Evolutionary conservation across 2,888 invertebrate genomes (phyloP), one percentile per base, ranked within the genome.

Genomic region (Cosmia trapezina): DNA sequence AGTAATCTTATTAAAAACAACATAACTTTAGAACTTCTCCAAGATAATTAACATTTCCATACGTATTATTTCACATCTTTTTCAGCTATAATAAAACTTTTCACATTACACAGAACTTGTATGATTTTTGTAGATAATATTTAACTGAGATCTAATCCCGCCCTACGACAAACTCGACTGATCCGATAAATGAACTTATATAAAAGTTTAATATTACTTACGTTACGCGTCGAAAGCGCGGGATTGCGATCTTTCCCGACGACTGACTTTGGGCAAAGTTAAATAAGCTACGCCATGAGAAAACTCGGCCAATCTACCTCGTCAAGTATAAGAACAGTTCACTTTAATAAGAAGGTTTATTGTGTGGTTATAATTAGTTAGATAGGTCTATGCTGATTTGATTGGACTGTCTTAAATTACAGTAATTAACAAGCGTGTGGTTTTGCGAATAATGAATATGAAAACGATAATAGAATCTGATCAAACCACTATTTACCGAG

Each of bases 251-350:
- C 86, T 89, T 87, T 87, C 86, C 86, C 75, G 71, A 79, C 81
- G 78, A 76, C 84, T 82, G 89, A 90, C 82, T 91, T 90, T 87
- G 66, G 82, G 78, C 75, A 72, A 92, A 93, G 89, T 93, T 92
- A 88, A 92, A 93, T 91, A 92, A 88, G 89, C 88, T 89, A 88
- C 80, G 83, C 76, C 68, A 70, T 82, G 68, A 84, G 86, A 84
- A 89, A 89, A 89, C 83, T 89, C 86, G 69, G 73, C 84, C 88
- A 87, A 90, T 90, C 83, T 89, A 82, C 85, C 75, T 80, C 80
- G 76, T 80, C 81, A 79, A 83, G 53, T 63, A 70, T 72, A 75
- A 69, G 65, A 78, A 76, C 72, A 71, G 59, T 60, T 70, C 60
- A 53, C 33, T 66, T 41, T 54, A 67, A 51, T 76, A 67, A 64